Conservation (phyloP, 92 coral and sea anemone genomes). For the Montipora capitata region DNA sequence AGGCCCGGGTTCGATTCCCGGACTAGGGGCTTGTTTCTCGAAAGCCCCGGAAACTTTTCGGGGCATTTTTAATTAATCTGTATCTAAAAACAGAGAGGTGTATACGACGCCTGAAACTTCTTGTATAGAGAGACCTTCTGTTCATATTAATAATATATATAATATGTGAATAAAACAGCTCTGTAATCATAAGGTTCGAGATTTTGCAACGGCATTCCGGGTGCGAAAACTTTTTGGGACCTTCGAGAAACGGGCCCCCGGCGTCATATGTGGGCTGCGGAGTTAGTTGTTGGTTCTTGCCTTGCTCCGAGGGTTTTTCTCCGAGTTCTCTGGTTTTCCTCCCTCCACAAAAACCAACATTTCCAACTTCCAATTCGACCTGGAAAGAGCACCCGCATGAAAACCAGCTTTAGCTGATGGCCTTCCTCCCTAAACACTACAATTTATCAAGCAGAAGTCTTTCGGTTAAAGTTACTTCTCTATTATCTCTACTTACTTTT, state of each 20-base stretch:
- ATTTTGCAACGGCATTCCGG: too few relatives aligned
- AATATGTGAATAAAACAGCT: too few relatives aligned
- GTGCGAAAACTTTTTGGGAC: too few relatives aligned
- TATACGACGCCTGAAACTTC: too few relatives aligned
- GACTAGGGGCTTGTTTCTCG: conserved; percentile 1
- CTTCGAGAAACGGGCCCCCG: background rate
- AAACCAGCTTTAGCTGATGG: background rate
- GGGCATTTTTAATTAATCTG: background rate
- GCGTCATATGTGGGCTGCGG: background rate
- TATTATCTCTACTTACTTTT: conserved; percentile 38
- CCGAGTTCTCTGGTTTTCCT: background rate
- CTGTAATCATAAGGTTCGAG: too few relatives aligned
- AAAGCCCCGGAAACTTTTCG: background rate
- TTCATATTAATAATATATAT: too few relatives aligned
- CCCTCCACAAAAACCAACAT: too few relatives aligned
- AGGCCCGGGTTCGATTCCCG: conserved; percentile 19
- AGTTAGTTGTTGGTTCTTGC: background rate
- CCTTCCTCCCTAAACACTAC: background rate
- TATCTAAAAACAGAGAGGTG: background rate
- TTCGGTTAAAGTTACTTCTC: conserved; percentile 8
- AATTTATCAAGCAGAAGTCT: conserved; percentile 17
- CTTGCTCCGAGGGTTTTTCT: background rate
- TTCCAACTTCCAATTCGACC: too few relatives aligned
- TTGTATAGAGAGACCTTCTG: background rate
- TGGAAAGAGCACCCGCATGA: too few relatives aligned